Evolutionary conservation across 2,888 invertebrate species (phyloP), one percentile per base, ranked within the genome.

Genomic region (Epinotia brunnichana): DNA sequence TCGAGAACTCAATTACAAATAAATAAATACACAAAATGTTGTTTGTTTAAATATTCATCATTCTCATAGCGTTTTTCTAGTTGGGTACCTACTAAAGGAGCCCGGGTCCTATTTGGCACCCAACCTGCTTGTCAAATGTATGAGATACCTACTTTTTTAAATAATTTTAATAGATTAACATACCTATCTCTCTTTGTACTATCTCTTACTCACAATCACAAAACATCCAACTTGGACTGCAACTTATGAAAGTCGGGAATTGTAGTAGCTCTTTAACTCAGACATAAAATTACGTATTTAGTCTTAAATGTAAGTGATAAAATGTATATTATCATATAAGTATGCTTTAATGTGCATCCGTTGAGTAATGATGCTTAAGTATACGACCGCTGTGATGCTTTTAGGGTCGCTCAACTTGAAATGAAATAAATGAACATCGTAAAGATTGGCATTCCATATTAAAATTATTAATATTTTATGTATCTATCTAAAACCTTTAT

Each of bases 261-360:
- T 53, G 17, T 19, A 41, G 19, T 4, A 4, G 21, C 60, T 11
- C 19, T 59, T 59, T 17, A 41, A 60, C 60, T 60, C 41, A 7
- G 17, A 13, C 60, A n/a, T 41, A 3, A 41, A 60, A 60, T 59
- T 59, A 59, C 59, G 17, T 59, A 39, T 57, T 57, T 60, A 41
- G 21, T 21, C 13, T 41, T 60, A 11, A 60, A 60, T n/a, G 39
- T 41, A 60, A 60, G 41, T 60, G 60, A 60, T 60, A 41, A 60
- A 60, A 60, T 60, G 41, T 60, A 41, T 60, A 60, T 60, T 60
- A 60, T 60, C 41, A 60, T 41, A 60, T 60, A 60, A 60, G 60
- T 60, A 41, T 60, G 41, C 39, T 41, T 19, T 41, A 60, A 60
- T 41, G 19, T 41, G 17, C 60, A 19, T 60, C 19, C 60, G 41